These are phyloP conservation scores for Amphipyra berbera DNA, from an alignment of 2,888 invertebrate genomes.

Conservation along the genomic window DNA sequence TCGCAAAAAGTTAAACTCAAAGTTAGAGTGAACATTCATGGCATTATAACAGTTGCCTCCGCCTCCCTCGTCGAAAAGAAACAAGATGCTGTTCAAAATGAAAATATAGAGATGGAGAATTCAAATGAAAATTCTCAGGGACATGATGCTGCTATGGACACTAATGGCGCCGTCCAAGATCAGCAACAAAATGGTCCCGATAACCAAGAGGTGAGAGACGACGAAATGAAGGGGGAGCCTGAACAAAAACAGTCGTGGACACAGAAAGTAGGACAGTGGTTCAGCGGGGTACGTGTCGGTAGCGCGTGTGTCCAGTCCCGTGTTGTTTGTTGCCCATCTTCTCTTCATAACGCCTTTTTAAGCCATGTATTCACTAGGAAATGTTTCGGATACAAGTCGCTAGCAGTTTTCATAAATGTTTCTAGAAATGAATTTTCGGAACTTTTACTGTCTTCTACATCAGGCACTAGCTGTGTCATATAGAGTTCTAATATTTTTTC, in stretches of 20 bases:
- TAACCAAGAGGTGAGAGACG: slow-evolving; percentile 88
- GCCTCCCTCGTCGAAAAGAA: slow-evolving; percentile 96
- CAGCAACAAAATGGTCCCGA: slow-evolving; percentile 82
- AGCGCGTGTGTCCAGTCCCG: slow-evolving; percentile 80
- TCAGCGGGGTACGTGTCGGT: slow-evolving; percentile 92
- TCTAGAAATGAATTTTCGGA: too few relatives aligned
- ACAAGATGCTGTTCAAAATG: slow-evolving; percentile 84
- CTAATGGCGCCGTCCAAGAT: slow-evolving; percentile 86
- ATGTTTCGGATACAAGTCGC: too few relatives aligned
- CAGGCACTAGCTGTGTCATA: too few relatives aligned
- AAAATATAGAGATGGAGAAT: slow-evolving; percentile 84
- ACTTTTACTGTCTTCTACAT: too few relatives aligned
- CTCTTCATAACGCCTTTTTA: slow-evolving; percentile 44
- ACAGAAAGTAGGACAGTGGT: slow-evolving; percentile 93
- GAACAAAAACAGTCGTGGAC: slow-evolving; percentile 91
- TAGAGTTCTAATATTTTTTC: too few relatives aligned
- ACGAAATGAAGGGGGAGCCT: slow-evolving; percentile 82
- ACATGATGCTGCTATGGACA: slow-evolving; percentile 85
- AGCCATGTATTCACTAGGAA: too few relatives aligned
- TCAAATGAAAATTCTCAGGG: slow-evolving; percentile 82
- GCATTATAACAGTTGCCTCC: slow-evolving; percentile 96
- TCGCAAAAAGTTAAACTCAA: slow-evolving; percentile 99
- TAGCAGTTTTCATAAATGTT: too few relatives aligned
- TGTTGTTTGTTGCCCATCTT: slow-evolving; percentile 81
- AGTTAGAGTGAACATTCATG: slow-evolving; percentile 97